Percentiles rank a stretch among this genome's conserved stretches.
Conservation (phyloP, 1,140 invertebrate species). For the Drosophila triauraria region DNA sequence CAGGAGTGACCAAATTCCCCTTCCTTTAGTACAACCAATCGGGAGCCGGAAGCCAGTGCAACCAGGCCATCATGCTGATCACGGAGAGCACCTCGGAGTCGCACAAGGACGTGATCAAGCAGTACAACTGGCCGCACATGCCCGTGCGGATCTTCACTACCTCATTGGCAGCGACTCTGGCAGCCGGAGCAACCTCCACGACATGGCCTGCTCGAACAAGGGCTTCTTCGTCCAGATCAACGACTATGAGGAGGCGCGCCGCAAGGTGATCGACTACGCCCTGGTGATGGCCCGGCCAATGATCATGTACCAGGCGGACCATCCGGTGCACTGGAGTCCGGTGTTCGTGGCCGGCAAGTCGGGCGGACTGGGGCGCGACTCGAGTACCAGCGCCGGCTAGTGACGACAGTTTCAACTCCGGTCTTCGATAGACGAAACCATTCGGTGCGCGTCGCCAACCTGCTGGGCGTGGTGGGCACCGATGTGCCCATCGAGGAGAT, state of each 20-base stretch:
- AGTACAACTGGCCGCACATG: constrained; percentile 96
- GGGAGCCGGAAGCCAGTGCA: constrained; percentile 95
- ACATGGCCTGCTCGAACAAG: constrained; percentile 98
- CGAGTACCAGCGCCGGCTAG: constrained; percentile 91
- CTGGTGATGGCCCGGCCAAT: constrained; percentile 95
- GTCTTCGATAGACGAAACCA: constrained; percentile 96
- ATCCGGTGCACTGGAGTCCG: constrained; percentile 96
- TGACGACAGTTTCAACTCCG: constrained; percentile 96
- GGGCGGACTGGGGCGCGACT: constrained; percentile 87
- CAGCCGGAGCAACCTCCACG: constrained; percentile 93
- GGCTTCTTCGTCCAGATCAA: constrained; percentile 96
- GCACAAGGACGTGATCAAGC: constrained; percentile 87
- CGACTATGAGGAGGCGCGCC: constrained; percentile 92
- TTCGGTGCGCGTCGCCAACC: constrained; percentile 92
- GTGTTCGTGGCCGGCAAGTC: constrained; percentile 95
- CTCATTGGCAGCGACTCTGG: constrained; percentile 96
- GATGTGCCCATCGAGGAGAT: constrained; percentile 97
- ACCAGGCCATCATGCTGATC: constrained; percentile 99
- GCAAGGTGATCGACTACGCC: constrained; percentile 96
- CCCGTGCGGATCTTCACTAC: constrained; percentile 98
- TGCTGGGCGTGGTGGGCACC: constrained; percentile 97
- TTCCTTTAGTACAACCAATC: constrained; percentile 90
- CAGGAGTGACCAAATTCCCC: neutral
- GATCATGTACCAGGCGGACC: constrained; percentile 95
- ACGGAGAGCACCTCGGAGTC: constrained; percentile 95